Percentiles rank a stretch among this genome's conserved stretches.
phyloP scores from a whole-genome alignment of 2,888 invertebrate species.

The Drosophila tripunctata region DNA sequence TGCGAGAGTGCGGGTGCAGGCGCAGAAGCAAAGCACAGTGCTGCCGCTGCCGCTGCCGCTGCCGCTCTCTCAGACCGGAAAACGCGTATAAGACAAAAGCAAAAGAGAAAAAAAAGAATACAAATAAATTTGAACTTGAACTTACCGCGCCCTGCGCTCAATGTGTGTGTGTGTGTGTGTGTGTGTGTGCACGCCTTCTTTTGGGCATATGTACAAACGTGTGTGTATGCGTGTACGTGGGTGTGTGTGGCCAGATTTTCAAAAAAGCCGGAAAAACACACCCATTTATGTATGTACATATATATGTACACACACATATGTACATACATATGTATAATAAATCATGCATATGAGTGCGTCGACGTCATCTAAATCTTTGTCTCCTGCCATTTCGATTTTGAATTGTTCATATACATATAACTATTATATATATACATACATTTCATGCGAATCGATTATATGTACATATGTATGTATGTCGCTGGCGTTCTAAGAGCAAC shows the following conservation, averaged over 20 bases:
- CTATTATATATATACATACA: conserved; percentile 22
- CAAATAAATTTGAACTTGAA: conserved; percentile 76
- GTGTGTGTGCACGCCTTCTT: conserved; percentile 25
- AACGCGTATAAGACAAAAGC: conserved; percentile 27
- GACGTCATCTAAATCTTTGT: conserved; percentile 27
- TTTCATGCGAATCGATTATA: conserved; percentile 34
- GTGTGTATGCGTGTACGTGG: conserved; percentile 19
- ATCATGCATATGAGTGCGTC: conserved; percentile 32
- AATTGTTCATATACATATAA: conserved; percentile 31
- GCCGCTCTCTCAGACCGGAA: conserved; percentile 46
- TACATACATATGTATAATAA: conserved; percentile 13
- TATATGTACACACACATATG: not conserved
- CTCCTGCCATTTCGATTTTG: conserved; percentile 36
- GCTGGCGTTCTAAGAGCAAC: conserved; percentile 21
- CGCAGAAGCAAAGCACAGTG: conserved; percentile 40
- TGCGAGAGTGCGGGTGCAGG: conserved; percentile 49
- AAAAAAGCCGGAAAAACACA: too few relatives aligned
- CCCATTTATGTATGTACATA: not conserved
- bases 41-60: conserved; percentile 11
- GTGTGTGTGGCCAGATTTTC: too few relatives aligned
- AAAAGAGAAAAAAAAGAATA: conserved; percentile 49
- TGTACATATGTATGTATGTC: conserved; percentile 21
- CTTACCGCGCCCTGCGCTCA: conserved; percentile 60
- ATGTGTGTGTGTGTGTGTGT: conserved; percentile 18
- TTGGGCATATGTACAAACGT: too few relatives aligned